Evolutionary conservation across 2,888 invertebrate genomes (phyloP).

Genomic region (Lycaena phlaeas): DNA sequence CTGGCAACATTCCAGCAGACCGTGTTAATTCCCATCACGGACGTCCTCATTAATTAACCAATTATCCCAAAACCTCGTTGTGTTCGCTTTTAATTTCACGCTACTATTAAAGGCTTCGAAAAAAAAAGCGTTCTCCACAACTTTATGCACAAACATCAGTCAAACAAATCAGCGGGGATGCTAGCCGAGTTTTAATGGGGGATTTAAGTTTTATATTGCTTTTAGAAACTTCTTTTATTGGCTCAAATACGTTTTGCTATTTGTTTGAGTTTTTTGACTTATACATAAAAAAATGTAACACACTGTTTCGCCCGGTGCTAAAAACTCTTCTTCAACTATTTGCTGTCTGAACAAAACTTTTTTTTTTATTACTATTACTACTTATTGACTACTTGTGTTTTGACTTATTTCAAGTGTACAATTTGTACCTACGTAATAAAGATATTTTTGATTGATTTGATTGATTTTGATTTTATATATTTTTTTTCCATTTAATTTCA

Average conservation of each 20-base stretch:
- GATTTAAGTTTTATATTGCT: slow-evolving; percentile 25
- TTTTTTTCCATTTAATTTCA: too few relatives aligned
- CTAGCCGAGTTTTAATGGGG: slow-evolving; percentile 27
- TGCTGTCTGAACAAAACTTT: too few relatives aligned
- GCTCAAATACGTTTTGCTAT: slow-evolving; percentile 14
- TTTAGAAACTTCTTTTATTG: slow-evolving; percentile 20
- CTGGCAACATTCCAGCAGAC: slow-evolving; percentile 52
- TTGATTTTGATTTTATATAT: too few relatives aligned
- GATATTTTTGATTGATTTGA: too few relatives aligned
- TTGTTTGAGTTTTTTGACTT: too few relatives aligned
- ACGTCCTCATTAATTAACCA: slow-evolving; percentile 65
- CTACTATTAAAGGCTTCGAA: slow-evolving; percentile 26
- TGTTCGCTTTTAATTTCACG: slow-evolving; percentile 55
- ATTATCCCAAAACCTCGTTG: slow-evolving; percentile 55
- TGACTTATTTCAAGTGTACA: too few relatives aligned
- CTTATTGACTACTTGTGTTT: too few relatives aligned
- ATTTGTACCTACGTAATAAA: too few relatives aligned
- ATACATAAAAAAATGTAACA: too few relatives aligned
- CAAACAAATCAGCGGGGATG: slow-evolving; percentile 31
- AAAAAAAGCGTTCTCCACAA: slow-evolving; percentile 36
- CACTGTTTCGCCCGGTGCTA: too few relatives aligned
- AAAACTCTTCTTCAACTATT: too few relatives aligned
- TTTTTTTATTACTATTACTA: too few relatives aligned
- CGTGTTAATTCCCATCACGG: slow-evolving; percentile 45
- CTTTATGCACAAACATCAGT: slow-evolving; percentile 31